A percentile compares a stretch with the other conserved stretches of the same genome.
Conservation (phyloP, 2,113 vertebrate species). For the Anser cygnoides region DNA sequence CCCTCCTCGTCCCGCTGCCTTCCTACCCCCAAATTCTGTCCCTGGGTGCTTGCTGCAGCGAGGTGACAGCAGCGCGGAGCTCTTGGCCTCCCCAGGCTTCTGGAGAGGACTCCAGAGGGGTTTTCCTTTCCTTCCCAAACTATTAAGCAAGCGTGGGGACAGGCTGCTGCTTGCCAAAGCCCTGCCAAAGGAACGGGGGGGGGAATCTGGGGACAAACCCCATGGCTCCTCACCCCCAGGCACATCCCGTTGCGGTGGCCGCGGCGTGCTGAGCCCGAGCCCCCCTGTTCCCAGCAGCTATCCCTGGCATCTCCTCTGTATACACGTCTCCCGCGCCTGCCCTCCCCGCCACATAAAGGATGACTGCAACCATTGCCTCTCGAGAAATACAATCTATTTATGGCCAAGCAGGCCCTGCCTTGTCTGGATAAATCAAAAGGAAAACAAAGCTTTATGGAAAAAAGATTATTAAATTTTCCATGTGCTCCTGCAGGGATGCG, state of each 20-base stretch:
- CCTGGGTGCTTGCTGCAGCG: no score
- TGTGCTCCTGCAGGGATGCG: conserved; percentile 57
- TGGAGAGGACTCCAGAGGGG: no score
- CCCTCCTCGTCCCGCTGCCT: no score
- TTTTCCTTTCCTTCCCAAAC: no score
- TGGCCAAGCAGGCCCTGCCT: conserved; percentile 59
- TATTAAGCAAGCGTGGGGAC: not conserved
- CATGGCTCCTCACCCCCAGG: not conserved
- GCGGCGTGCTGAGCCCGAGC: not conserved
- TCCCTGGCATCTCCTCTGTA: not conserved
- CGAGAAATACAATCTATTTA: conserved; percentile 69
- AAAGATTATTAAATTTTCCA: conserved; percentile 77
- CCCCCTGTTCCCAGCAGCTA: not conserved
- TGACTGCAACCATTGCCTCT: not conserved
- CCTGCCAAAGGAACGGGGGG: not conserved
- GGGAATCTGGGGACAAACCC: not conserved
- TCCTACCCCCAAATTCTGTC: accelerated
- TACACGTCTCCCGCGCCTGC: not conserved
- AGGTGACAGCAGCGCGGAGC: no score
- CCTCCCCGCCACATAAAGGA: not conserved
- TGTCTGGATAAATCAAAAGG: conserved; percentile 68
- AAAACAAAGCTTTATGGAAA: conserved; percentile 75
- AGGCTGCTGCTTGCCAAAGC: not conserved
- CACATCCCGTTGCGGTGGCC: not conserved
- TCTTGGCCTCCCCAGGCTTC: no score